A percentile compares a stretch with the other conserved stretches of the same genome.
Evolutionary conservation across 37 sponge, comb jelly and placozoan genomes (phyloP).

Genomic region (Theonella swinhoei): DNA sequence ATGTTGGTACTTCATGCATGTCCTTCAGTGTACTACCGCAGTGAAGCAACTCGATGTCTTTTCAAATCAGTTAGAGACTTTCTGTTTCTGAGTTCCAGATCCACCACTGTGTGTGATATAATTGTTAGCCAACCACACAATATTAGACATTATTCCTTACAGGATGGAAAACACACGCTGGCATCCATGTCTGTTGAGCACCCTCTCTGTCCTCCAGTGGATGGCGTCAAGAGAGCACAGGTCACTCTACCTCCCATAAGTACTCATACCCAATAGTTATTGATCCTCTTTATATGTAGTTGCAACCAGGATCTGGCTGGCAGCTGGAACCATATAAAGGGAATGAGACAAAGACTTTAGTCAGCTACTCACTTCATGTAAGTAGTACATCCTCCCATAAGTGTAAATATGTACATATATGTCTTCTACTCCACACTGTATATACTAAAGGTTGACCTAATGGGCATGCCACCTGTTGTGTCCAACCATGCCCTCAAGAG

Average conservation of each 20-base stretch:
- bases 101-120: too few species aligned
- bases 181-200: conserved; percentile 61
- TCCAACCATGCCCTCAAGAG: conserved; percentile 21
- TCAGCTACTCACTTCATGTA: conserved; percentile 62
- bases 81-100: too few species aligned
- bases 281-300: conserved; percentile 8
- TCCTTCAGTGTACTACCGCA: conserved; percentile 46
- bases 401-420: neutral
- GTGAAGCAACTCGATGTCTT: conserved; percentile 49
- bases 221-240: conserved; percentile 44
- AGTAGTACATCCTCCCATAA: neutral
- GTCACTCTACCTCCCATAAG: conserved; percentile 8
- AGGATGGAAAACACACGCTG: conserved; percentile 67
- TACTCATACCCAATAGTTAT: neutral
- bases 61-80: conserved; percentile 43
- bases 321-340: conserved; percentile 59
- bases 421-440: neutral
- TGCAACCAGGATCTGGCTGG: conserved; percentile 66
- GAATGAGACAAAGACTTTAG: conserved; percentile 42
- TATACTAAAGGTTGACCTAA: conserved; percentile 12
- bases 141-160: neutral
- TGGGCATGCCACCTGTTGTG: conserved; percentile 24
- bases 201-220: conserved; percentile 32
- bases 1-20: too few species aligned
- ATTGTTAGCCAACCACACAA: neutral